Base-by-base conservation (phyloP, 2,797 vertebrate species). In the Tenualosa thibaudeaui region DNA sequence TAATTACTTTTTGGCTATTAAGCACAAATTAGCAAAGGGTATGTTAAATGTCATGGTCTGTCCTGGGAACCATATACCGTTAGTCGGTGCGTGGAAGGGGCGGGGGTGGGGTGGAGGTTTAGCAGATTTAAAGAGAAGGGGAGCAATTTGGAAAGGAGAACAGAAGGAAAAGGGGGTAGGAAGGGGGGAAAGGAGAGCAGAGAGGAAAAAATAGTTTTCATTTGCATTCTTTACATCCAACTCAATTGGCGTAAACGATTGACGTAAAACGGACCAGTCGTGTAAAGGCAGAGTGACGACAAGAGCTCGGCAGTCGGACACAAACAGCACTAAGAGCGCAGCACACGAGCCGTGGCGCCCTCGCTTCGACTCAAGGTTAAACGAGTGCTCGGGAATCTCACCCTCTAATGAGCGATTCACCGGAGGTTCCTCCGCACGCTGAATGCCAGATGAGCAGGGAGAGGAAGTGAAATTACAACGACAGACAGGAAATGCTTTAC, bases 1-100 rank as follows among this genome's bases (percentile, higher is more conserved):
- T 95, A 95, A 95, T 95, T 94, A 94, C 93, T 95, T 95, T 95
- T 95, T 94, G 92, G 94, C 94, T 94, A 94, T 95, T 95, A 95
- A 94, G 93, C 92, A 93, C 94, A 95, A 95, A 95, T 95, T 94
- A 95, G 94, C 90, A 92, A 94, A 94, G 94, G 92, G 92, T 88
- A 93, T 95, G 94, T 95, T 94, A 95, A 95, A 95, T 95, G 94
- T 94, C 94, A 95, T 92, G 92, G 91, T 93, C 92, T 94, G 95
- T 95, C 94, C 95, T 95, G 94, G 95, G 95, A 95, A 92, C 93
- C 92, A 84, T 90, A 89, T 58, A 81, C 37, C 37, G 83, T 37
- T 78, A 78, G 71, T 19, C 62, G 19, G 56, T n/a, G 19, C 19
- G 58, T 17, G 24, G 19, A 31, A 24, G 71, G 22, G 84, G 10